Percentiles rank a stretch among this genome's conserved stretches.
phyloP scores from a whole-genome alignment of 2,888 invertebrate species.

The Nebria salina region DNA sequence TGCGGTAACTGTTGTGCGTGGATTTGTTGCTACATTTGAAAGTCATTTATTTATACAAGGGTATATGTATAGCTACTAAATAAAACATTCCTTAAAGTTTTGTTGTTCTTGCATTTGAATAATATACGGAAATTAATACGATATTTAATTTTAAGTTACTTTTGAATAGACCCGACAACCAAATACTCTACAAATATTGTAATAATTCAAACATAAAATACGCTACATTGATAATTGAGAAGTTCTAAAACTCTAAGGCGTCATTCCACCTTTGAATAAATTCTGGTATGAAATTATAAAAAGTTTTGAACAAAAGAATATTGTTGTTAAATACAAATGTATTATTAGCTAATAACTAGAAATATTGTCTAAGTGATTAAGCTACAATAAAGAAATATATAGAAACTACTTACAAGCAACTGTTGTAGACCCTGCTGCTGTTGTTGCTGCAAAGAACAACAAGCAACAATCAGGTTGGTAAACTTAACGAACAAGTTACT shows the following conservation, averaged over 20 bases:
- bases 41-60: background rate
- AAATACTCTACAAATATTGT: background rate
- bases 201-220: background rate
- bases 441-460: slow-evolving; percentile 79
- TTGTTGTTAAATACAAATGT: too few relatives aligned
- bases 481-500: slow-evolving; percentile 32
- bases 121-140: background rate
- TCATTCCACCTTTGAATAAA: too few relatives aligned
- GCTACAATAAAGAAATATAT: slow-evolving; percentile 2
- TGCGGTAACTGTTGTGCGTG: slow-evolving; percentile 62
- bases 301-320: too few relatives aligned
- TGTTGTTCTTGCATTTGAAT: background rate
- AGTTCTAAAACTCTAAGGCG: too few relatives aligned
- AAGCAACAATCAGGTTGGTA: slow-evolving; percentile 49
- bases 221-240: too few relatives aligned
- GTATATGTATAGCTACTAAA: too few relatives aligned
- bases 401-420: slow-evolving; percentile 82
- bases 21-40: slow-evolving; percentile 59
- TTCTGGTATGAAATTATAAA: too few relatives aligned
- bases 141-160: too few relatives aligned
- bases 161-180: background rate
- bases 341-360: too few relatives aligned
- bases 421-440: slow-evolving; percentile 93
- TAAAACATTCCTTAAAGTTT: too few relatives aligned
- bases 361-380: background rate